phyloP scores from a whole-genome alignment of 2,113 vertebrate genomes.

The Todiramphus chloris region DNA sequence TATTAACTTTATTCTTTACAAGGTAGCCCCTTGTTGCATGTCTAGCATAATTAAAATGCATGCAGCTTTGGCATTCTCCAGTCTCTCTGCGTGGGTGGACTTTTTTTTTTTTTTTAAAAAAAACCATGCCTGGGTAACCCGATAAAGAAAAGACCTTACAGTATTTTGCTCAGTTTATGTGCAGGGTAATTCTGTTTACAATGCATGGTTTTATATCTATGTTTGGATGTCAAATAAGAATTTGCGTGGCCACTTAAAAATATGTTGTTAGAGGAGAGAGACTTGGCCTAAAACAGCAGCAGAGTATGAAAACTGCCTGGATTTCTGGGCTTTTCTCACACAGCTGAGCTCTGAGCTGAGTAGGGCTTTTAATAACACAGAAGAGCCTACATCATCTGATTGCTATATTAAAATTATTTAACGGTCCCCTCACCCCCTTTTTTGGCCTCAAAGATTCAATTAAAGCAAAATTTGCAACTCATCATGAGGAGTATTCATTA shows the following conservation, averaged over 20 bases:
- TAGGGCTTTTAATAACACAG: conserved; percentile 36
- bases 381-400: conserved; percentile 47
- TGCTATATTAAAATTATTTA: conserved; percentile 67
- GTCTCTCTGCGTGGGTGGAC: conserved; percentile 18
- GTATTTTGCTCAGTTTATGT: neutral
- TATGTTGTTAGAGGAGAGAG: neutral
- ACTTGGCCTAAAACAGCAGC: conserved; percentile 18
- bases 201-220: neutral
- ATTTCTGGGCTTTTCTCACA: neutral
- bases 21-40: conserved; percentile 48
- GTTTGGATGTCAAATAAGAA: neutral
- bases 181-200: conserved; percentile 31
- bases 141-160: conserved; percentile 9
- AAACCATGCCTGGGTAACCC: conserved; percentile 7
- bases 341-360: conserved; percentile 40
- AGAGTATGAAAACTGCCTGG: neutral
- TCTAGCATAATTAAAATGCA: conserved; percentile 58
- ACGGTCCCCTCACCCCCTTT: conserved; percentile 32
- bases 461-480: conserved; percentile 62
- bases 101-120: neutral
- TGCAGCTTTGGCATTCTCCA: conserved; percentile 36
- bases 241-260: conserved; percentile 7
- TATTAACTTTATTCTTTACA: conserved; percentile 63
- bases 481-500: conserved; percentile 48
- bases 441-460: conserved; percentile 64